These are phyloP conservation scores for Ptyas mucosa DNA, from an alignment of 2,113 vertebrate species.

Conservation along the genomic window DNA sequence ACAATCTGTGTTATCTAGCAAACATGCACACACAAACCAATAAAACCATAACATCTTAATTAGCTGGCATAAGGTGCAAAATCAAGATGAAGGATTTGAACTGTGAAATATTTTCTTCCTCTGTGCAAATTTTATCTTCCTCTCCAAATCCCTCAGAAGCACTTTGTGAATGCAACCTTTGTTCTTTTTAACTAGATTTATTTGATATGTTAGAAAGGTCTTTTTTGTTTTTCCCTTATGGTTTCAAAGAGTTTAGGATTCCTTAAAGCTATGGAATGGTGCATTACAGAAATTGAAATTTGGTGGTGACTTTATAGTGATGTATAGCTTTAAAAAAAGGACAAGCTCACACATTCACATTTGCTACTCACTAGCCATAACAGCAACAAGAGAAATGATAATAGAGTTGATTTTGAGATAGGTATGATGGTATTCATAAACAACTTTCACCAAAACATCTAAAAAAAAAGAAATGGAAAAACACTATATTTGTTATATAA, in stretches of 20 bases:
- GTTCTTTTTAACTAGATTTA: slow-evolving; percentile 8
- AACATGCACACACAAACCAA: not conserved
- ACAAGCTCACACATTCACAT: slow-evolving; percentile 1
- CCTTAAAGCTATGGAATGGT: not conserved
- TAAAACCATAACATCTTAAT: slow-evolving; percentile 15
- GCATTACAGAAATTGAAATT: not conserved
- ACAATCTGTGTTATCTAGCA: not conserved
- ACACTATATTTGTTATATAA: slow-evolving; percentile 1
- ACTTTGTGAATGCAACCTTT: not conserved
- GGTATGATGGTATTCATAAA: slow-evolving; percentile 5
- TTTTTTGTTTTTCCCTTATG: not conserved
- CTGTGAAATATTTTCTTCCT: not conserved
- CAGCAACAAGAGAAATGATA: slow-evolving; percentile 15
- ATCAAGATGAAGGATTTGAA: slow-evolving; percentile 9
- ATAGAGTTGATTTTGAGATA: slow-evolving; percentile 19
- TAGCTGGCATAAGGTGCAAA: not conserved
- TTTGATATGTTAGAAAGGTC: slow-evolving; percentile 24
- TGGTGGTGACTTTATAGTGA: not conserved
- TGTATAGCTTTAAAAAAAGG: not conserved
- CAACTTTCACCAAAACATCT: slow-evolving; percentile 1
- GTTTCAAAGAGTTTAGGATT: not conserved
- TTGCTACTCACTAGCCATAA: not conserved
- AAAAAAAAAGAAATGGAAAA: not conserved
- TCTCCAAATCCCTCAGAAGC: slow-evolving; percentile 26
- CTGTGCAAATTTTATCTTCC: not conserved